These are phyloP conservation scores for Oceanites oceanicus DNA, from an alignment of 2,113 vertebrate species.

Conservation along the genomic window DNA sequence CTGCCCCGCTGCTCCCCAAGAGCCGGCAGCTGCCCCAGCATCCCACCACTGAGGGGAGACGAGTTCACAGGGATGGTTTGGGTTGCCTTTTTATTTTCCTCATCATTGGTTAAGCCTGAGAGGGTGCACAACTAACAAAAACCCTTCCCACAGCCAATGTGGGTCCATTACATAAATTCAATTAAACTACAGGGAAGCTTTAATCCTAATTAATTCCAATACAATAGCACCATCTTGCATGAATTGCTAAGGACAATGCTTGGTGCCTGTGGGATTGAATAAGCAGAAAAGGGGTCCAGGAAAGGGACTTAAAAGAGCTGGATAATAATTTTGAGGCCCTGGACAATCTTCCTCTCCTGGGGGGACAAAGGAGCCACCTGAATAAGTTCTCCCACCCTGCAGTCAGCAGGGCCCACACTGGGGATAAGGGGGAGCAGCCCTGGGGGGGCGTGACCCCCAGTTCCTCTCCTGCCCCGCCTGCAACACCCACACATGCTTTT, in stretches of 20 bases:
- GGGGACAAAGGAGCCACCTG: not conserved
- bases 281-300: not conserved
- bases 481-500: not conserved
- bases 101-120: not conserved
- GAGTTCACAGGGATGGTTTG: not conserved
- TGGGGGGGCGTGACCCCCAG: fast-evolving
- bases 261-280: not conserved
- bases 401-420: not conserved
- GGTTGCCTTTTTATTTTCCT: not conserved
- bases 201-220: conserved; percentile 23
- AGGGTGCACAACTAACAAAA: not conserved
- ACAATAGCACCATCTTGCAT: conserved; percentile 15
- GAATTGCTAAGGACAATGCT: conserved; percentile 19
- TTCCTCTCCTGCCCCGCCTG: not conserved
- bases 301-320: not conserved
- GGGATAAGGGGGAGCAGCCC: not conserved
- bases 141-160: not conserved
- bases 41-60: fast-evolving
- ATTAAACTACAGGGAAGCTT: not conserved
- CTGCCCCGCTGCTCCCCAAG: not conserved
- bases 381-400: not conserved
- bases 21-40: not conserved
- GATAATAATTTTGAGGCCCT: not conserved
- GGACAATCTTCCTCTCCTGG: not conserved
- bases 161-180: conserved; percentile 30